A percentile compares a stretch with the other conserved stretches of the same genome.
Evolutionary conservation across 2,888 invertebrate species (phyloP).

Genomic region (Pegoplata infirma): DNA sequence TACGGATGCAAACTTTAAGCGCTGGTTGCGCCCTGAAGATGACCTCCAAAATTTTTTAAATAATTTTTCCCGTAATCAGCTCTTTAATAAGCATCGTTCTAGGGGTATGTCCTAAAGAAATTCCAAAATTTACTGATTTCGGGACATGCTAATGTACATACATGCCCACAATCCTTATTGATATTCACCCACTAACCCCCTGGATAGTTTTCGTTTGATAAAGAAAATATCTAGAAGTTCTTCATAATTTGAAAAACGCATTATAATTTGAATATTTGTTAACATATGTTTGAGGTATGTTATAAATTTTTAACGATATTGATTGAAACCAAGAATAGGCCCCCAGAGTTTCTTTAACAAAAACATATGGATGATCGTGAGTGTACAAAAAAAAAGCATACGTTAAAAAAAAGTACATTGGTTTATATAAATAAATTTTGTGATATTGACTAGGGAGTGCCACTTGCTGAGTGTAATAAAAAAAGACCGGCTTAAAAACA

Average conservation of each 20-base stretch:
- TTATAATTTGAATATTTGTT: neutral
- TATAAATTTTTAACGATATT: too few relatives aligned
- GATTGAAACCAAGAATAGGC: neutral
- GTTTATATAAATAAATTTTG: neutral
- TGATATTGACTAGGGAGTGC: neutral
- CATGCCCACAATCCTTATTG: neutral
- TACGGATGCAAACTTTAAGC: too few relatives aligned
- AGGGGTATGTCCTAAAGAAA: too few relatives aligned
- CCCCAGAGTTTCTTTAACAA: neutral
- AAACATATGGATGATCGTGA: neutral
- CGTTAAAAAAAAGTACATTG: neutral
- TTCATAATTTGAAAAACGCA: neutral
- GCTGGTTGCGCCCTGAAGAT: too few relatives aligned
- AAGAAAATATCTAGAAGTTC: too few relatives aligned
- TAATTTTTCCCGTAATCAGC: too few relatives aligned
- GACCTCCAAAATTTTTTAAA: too few relatives aligned
- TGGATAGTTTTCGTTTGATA: slow-evolving; percentile 12
- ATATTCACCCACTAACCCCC: slow-evolving; percentile 9
- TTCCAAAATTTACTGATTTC: too few relatives aligned
- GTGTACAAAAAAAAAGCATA: neutral
- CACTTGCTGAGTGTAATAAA: neutral
- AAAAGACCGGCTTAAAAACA: neutral
- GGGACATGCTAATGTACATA: too few relatives aligned
- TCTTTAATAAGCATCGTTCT: too few relatives aligned
- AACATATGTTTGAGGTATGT: slow-evolving; percentile 46